phyloP scores from a whole-genome alignment of 64 coral and sea anemone species.

The Stichodactyla mertensii region DNA sequence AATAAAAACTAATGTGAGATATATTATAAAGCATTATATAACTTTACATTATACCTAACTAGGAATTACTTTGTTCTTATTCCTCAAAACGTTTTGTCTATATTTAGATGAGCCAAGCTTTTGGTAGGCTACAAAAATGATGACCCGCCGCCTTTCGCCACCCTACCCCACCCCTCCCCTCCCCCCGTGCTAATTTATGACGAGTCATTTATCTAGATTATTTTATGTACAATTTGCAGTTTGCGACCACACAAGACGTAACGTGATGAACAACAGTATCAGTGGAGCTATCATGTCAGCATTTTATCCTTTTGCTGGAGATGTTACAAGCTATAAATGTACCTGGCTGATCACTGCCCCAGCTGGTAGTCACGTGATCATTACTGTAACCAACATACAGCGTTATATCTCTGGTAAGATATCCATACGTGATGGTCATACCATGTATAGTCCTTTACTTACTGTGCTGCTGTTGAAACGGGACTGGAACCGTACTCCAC shows the following conservation, averaged over 20 bases:
- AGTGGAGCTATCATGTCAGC: background rate
- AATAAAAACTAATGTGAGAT: no score
- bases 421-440: background rate
- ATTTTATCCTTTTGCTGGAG: background rate
- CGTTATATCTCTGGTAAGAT: background rate
- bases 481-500: background rate
- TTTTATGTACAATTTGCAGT: background rate
- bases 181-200: no score
- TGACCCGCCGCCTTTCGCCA: no score
- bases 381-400: background rate
- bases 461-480: background rate
- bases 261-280: background rate
- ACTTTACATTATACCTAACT: no score
- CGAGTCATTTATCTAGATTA: no score
- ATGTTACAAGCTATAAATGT: background rate
- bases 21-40: no score
- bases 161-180: no score
- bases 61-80: no score
- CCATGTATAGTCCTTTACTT: background rate
- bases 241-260: background rate
- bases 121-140: no score
- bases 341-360: background rate
- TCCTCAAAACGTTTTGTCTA: no score
- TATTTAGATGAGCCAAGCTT: no score
- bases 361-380: background rate